These are phyloP conservation scores for Manacus vitellinus DNA, from an alignment of 2,113 vertebrate species.

Conservation along the genomic window DNA sequence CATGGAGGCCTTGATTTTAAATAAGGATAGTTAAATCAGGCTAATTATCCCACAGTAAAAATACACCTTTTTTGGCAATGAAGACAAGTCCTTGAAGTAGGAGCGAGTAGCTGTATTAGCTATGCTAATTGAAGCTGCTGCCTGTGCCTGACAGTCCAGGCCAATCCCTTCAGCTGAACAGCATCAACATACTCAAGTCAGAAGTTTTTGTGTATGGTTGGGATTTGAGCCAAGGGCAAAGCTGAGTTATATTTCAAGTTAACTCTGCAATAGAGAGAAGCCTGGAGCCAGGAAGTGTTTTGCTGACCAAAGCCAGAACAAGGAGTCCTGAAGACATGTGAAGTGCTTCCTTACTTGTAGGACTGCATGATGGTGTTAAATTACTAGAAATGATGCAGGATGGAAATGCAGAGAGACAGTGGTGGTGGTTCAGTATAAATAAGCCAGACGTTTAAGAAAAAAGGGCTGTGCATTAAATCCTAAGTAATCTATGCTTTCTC, in stretches of 20 bases:
- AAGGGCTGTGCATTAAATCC: not conserved
- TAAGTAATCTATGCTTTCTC: not conserved
- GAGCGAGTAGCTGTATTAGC: not conserved
- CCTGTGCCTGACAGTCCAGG: not conserved
- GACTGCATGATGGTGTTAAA: not conserved
- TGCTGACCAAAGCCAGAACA: slow-evolving; percentile 58
- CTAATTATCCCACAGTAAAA: slow-evolving; percentile 28
- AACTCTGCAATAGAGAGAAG: slow-evolving; percentile 23
- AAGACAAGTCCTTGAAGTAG: not conserved
- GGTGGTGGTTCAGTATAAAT: not conserved
- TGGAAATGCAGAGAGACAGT: not conserved
- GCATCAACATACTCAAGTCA: slow-evolving; percentile 29
- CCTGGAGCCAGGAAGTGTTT: slow-evolving; percentile 6
- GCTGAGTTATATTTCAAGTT: slow-evolving; percentile 36
- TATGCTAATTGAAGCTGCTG: not conserved
- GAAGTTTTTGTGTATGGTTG: slow-evolving; percentile 39
- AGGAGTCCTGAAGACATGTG: slow-evolving; percentile 8
- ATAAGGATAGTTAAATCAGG: not conserved
- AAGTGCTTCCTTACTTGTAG: slow-evolving; percentile 25
- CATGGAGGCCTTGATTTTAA: not conserved
- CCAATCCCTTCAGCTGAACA: not conserved
- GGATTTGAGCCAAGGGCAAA: slow-evolving; percentile 52
- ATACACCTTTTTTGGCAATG: slow-evolving; percentile 62
- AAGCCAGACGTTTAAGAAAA: not conserved
- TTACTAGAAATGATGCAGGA: not conserved